Conservation (phyloP, 2,888 invertebrate species). For the Hipparchia sbordonii region DNA sequence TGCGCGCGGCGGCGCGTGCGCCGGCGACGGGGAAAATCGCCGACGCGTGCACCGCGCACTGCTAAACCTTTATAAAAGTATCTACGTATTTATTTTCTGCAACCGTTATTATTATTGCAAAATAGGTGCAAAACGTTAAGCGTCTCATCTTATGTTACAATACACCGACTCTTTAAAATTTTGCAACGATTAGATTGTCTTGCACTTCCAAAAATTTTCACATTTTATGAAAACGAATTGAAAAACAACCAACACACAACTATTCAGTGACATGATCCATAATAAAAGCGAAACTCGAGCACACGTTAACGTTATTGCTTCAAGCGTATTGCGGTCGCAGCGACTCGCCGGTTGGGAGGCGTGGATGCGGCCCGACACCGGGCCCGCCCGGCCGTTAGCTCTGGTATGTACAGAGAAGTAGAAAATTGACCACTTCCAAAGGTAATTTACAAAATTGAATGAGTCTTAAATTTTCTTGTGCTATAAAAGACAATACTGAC, state of each 20-base stretch:
- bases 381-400: constrained; percentile 80
- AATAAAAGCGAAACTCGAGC: constrained; percentile 75
- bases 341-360: constrained; percentile 52
- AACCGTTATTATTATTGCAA: constrained; percentile 78
- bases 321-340: constrained; percentile 75
- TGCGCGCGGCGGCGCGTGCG: constrained; percentile 42
- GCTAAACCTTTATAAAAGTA: constrained; percentile 57
- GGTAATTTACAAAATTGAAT: constrained; percentile 77
- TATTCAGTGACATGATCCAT: constrained; percentile 72
- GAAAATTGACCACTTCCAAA: constrained; percentile 81
- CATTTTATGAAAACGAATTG: constrained; percentile 68
- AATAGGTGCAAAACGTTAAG: constrained; percentile 81
- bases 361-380: constrained; percentile 65
- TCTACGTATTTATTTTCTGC: constrained; percentile 71
- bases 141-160: constrained; percentile 75
- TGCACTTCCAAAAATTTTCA: constrained; percentile 62
- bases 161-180: constrained; percentile 75
- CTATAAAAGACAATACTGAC: constrained; percentile 74
- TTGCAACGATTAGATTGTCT: constrained; percentile 75
- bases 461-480: constrained; percentile 69
- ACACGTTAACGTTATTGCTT: constrained; percentile 75
- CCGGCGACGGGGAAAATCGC: constrained; percentile 65
- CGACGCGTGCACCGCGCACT: constrained; percentile 54
- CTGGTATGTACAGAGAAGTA: constrained; percentile 81
- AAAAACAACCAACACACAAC: constrained; percentile 77